These are phyloP conservation scores for Bujurquina vittata DNA, from an alignment of 2,113 vertebrate species.

Conservation along the genomic window DNA sequence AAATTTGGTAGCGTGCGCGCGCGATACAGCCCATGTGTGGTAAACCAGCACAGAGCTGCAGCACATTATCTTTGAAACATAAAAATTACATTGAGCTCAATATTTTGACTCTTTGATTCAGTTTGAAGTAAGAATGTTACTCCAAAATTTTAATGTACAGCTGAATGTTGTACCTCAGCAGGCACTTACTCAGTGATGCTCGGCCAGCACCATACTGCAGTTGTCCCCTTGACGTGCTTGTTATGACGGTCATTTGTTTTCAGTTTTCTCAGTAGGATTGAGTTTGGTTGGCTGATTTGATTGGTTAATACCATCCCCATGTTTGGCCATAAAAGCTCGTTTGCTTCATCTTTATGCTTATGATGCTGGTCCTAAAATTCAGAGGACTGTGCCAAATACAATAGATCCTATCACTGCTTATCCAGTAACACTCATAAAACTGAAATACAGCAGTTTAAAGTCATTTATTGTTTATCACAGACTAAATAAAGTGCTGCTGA, in stretches of 20 bases:
- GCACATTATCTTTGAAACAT: not conserved
- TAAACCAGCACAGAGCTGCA: not conserved
- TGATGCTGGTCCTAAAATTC: not conserved
- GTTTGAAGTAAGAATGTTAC: not conserved
- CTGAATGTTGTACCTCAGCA: not conserved
- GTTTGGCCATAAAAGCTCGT: not conserved
- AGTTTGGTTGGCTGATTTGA: not conserved
- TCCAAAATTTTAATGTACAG: not conserved
- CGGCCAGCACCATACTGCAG: not conserved
- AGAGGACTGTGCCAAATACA: not conserved
- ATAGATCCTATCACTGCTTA: not conserved
- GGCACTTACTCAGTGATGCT: not conserved
- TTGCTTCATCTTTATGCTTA: not conserved
- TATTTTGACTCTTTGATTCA: not conserved
- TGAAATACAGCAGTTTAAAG: not conserved
- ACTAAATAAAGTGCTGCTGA: not conserved
- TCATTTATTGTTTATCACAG: not conserved
- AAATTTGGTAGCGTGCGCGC: not conserved
- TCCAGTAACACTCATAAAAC: not conserved
- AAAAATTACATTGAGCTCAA: not conserved
- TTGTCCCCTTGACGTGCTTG: not conserved
- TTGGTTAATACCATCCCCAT: not conserved
- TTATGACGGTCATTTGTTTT: not conserved
- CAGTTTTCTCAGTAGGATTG: not conserved
- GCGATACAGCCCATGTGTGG: accelerated